A percentile compares a stretch with the other conserved stretches of the same genome.
Evolutionary conservation across 2,888 invertebrate species (phyloP).

Genomic region (Microctonus aethiopoides): DNA sequence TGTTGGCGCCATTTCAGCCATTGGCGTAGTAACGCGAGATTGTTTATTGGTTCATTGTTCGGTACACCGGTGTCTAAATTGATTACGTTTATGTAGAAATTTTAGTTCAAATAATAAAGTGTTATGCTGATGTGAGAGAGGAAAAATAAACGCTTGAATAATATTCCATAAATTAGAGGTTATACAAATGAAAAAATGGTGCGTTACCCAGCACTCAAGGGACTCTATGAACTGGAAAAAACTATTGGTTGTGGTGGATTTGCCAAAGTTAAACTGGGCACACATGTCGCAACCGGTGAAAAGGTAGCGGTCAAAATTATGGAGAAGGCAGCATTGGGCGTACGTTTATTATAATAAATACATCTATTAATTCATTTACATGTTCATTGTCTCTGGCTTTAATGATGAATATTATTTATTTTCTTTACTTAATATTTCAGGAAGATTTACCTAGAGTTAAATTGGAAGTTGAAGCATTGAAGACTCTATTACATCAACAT

Average conservation of each 20-base stretch:
- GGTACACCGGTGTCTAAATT: background rate
- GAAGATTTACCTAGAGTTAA: conserved; percentile 79
- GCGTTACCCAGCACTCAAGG: conserved; percentile 70
- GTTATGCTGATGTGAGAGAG: too few relatives aligned
- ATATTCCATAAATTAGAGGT: too few relatives aligned
- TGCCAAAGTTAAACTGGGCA: conserved; percentile 81
- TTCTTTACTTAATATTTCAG: conserved; percentile 60
- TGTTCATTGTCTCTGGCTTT: background rate
- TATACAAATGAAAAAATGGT: conserved; percentile 62
- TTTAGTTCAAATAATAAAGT: background rate
- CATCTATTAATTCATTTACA: conserved; percentile 23
- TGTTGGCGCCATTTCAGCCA: background rate
- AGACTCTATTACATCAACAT: conserved; percentile 77
- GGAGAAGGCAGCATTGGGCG: conserved; percentile 79
- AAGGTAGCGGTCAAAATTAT: conserved; percentile 87
- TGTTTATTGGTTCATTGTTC: background rate
- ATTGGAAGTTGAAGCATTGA: conserved; percentile 80
- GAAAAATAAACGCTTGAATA: too few relatives aligned
- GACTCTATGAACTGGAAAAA: conserved; percentile 75
- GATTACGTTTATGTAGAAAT: background rate
- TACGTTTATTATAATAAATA: conserved; percentile 57
- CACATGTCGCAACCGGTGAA: conserved; percentile 81
- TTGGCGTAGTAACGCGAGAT: background rate
- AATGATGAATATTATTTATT: conserved; percentile 10
- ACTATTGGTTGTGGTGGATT: conserved; percentile 83